Conservation (phyloP, 2,797 vertebrate genomes). For the Epinephelus awoara region DNA sequence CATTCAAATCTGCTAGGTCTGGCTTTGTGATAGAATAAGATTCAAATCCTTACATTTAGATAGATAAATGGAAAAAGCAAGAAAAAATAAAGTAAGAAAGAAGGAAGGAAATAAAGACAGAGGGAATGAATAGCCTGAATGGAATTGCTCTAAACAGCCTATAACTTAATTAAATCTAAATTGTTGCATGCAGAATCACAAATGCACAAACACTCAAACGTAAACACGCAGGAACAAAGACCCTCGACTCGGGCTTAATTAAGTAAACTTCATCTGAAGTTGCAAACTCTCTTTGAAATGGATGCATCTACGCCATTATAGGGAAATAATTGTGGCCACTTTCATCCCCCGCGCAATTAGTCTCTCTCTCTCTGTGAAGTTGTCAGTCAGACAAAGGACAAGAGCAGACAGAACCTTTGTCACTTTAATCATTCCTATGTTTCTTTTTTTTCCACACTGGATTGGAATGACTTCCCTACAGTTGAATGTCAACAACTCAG, state of each 20-base stretch:
- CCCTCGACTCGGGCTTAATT: conserved; percentile 43
- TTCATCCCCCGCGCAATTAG: conserved; percentile 78
- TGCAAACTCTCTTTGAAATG: conserved; percentile 73
- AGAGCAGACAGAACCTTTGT: conserved; percentile 73
- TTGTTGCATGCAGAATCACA: conserved; percentile 7
- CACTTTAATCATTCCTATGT: conserved; percentile 66
- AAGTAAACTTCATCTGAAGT: conserved; percentile 70
- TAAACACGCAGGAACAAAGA: conserved; percentile 42
- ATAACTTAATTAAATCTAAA: conserved; percentile 12
- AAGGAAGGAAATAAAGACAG: not conserved
- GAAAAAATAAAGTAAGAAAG: not conserved
- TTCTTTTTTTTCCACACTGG: conserved; percentile 28
- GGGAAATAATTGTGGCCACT: conserved; percentile 80
- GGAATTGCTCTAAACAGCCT: not conserved
- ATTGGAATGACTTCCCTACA: conserved; percentile 57
- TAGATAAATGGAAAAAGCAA: too few relatives aligned
- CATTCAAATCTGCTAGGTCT: not conserved
- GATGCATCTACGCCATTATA: conserved; percentile 74
- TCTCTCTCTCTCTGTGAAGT: conserved; percentile 75
- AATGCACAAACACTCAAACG: conserved; percentile 6
- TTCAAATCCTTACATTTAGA: too few relatives aligned
- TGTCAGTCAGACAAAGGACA: conserved; percentile 72
- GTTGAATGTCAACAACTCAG: conserved; percentile 70
- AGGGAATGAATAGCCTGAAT: not conserved
- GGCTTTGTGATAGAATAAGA: not conserved